Conservation (phyloP, 2,888 invertebrate genomes). For the Latrodectus hesperus region DNA sequence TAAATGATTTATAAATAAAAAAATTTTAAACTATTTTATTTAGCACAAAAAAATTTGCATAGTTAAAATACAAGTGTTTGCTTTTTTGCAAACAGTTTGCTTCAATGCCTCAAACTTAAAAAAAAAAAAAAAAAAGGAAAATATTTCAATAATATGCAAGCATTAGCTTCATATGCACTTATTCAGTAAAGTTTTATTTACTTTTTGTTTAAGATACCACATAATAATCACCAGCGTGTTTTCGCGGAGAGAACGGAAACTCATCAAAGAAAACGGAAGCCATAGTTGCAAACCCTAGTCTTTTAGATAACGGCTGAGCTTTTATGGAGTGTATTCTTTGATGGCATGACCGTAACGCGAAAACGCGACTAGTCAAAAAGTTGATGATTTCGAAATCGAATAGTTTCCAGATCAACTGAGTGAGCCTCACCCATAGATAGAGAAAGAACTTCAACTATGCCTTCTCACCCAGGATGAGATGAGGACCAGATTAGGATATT, state of each 20-base stretch:
- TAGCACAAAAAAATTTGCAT: too few relatives aligned
- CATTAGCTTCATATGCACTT: too few relatives aligned
- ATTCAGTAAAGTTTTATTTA: too few relatives aligned
- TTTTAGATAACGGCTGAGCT: neutral
- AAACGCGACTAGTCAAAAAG: conserved; percentile 19
- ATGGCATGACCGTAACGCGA: conserved; percentile 41
- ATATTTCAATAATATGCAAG: too few relatives aligned
- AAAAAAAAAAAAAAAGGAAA: too few relatives aligned
- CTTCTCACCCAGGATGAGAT: neutral
- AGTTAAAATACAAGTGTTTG: too few relatives aligned
- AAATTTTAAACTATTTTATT: too few relatives aligned
- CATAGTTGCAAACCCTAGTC: neutral
- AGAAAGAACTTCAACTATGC: neutral
- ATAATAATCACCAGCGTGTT: conserved; percentile 25
- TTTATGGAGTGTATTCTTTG: conserved; percentile 17
- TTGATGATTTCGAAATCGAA: neutral
- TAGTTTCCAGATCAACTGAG: neutral
- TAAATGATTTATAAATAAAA: too few relatives aligned
- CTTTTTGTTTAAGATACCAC: too few relatives aligned
- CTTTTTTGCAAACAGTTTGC: too few relatives aligned
- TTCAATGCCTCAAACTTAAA: too few relatives aligned
- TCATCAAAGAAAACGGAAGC: conserved; percentile 5
- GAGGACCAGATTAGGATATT: too few relatives aligned
- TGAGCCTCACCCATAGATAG: neutral
- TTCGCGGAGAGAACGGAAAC: conserved; percentile 42